Evolutionary conservation across 2,113 vertebrate species (phyloP).

Genomic region (Noctilio leporinus): DNA sequence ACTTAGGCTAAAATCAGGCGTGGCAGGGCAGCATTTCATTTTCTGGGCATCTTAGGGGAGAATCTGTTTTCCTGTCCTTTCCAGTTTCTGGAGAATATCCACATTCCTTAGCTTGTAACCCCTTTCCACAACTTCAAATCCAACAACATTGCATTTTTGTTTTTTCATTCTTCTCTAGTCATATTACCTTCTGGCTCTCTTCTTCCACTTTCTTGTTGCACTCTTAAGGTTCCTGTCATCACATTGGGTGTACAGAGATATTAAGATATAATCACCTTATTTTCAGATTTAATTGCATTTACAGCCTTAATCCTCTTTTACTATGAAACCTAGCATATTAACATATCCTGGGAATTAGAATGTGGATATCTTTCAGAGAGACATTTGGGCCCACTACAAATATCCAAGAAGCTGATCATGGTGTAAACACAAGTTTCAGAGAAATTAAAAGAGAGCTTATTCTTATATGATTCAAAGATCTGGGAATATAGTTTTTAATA

Average conservation of each 20-base stretch:
- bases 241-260: background rate
- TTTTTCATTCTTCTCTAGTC: background rate
- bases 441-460: background rate
- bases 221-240: background rate
- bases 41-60: background rate
- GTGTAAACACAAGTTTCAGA: background rate
- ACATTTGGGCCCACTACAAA: background rate
- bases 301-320: background rate
- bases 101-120: background rate
- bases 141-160: background rate
- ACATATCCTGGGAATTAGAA: background rate
- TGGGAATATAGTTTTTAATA: background rate
- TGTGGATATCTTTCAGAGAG: background rate
- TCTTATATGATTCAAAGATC: background rate
- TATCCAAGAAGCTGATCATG: background rate
- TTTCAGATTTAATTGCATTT: background rate
- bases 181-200: background rate
- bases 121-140: background rate
- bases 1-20: background rate
- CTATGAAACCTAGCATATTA: background rate
- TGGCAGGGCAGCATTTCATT: background rate
- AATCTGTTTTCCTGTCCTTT: background rate
- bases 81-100: background rate
- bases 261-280: background rate
- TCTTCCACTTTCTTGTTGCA: fast-evolving